Conservation (phyloP, 1,140 invertebrate species). For the Drosophila virilis region DNA sequence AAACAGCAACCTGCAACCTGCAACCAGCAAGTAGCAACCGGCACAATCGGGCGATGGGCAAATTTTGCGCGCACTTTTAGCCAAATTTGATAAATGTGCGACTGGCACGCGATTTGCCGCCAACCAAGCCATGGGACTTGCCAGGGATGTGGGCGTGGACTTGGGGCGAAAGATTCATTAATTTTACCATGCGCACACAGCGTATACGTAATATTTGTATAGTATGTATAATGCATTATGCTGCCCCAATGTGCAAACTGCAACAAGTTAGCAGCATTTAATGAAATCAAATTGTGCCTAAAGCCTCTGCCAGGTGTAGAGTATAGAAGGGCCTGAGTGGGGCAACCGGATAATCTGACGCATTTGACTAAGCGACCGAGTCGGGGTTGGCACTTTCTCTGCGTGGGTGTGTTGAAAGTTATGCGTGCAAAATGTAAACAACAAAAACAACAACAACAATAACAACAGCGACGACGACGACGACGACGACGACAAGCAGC, state of each 20-base stretch:
- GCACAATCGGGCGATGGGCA: slow-evolving; percentile 9
- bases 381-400: background rate
- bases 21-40: slow-evolving; percentile 9
- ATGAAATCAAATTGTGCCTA: slow-evolving; percentile 47
- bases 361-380: slow-evolving; percentile 1
- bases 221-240: slow-evolving; percentile 63
- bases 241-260: slow-evolving; percentile 66
- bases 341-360: slow-evolving; percentile 8
- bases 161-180: slow-evolving; percentile 48
- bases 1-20: slow-evolving; percentile 53
- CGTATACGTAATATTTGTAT: slow-evolving; percentile 64
- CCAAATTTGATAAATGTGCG: slow-evolving; percentile 67
- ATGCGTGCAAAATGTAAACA: slow-evolving; percentile 69
- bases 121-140: slow-evolving; percentile 1
- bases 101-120: slow-evolving; percentile 55
- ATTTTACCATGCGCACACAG: slow-evolving; percentile 43
- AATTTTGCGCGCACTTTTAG: slow-evolving; percentile 65
- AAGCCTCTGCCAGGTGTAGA: background rate
- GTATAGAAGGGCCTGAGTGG: background rate
- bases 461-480: slow-evolving; percentile 31
- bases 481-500: slow-evolving; percentile 31
- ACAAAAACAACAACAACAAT: slow-evolving; percentile 38
- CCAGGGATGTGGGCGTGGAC: background rate
- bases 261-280: slow-evolving; percentile 59
- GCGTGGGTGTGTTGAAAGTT: slow-evolving; percentile 47